phyloP scores from a whole-genome alignment of 2,888 invertebrate species.

The Spatulosminthurus flaviceps region DNA sequence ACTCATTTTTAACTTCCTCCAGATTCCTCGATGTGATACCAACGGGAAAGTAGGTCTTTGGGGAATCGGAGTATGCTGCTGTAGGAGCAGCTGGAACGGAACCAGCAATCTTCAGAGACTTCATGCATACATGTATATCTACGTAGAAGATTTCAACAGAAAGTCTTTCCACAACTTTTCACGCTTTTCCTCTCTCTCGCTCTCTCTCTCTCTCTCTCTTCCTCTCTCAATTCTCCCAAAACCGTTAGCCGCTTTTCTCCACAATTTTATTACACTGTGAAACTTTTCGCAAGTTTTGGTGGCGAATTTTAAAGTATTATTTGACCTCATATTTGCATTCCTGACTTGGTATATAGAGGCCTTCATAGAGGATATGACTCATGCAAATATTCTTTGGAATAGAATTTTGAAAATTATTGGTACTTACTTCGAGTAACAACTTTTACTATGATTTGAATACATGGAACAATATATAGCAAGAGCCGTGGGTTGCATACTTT shows the following conservation, averaged over 20 bases:
- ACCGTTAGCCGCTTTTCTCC: neutral
- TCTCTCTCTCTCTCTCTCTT: no score
- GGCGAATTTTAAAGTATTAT: neutral
- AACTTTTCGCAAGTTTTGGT: neutral
- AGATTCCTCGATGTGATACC: neutral
- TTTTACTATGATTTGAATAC: no score
- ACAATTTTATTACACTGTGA: neutral
- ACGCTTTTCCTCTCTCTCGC: no score
- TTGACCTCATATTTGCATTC: conserved; percentile 1
- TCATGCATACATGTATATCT: no score
- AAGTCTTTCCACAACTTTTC: neutral
- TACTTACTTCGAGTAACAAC: no score
- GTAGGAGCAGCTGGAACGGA: neutral
- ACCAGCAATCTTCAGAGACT: neutral
- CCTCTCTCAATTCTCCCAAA: neutral
- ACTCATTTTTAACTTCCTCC: no score
- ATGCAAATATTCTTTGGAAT: neutral
- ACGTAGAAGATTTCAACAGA: neutral
- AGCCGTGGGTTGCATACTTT: no score
- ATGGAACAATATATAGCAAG: neutral
- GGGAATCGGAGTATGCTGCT: no score
- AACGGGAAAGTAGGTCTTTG: neutral
- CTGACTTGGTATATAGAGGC: neutral
- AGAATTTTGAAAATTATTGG: neutral
- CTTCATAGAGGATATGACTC: neutral